A percentile compares a stretch with the other conserved stretches of the same genome.
Evolutionary conservation across 53 echinoderm and acorn worm species (phyloP).

Genomic region (Pentamera pediparva): DNA sequence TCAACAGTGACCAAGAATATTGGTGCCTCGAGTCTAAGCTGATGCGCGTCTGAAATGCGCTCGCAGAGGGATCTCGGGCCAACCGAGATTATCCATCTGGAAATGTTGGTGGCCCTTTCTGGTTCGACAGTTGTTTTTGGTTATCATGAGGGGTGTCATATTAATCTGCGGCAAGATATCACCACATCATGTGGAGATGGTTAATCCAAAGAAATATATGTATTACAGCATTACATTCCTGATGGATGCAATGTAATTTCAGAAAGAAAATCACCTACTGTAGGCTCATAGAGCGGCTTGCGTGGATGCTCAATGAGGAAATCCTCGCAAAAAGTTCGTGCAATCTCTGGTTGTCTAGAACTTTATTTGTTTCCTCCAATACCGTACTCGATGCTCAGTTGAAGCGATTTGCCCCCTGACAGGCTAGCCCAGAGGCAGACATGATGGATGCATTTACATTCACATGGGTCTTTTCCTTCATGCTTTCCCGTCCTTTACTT

Average conservation of each 20-base stretch:
- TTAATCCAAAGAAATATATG: slow-evolving; percentile 40
- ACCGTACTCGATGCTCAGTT: slow-evolving; percentile 43
- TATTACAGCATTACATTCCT: slow-evolving; percentile 53
- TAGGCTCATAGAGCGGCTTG: slow-evolving; percentile 32
- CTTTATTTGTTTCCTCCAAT: slow-evolving; percentile 56
- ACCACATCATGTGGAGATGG: slow-evolving; percentile 69
- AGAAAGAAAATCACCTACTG: slow-evolving; percentile 43
- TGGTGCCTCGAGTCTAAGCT: slow-evolving; percentile 43
- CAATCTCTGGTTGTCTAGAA: slow-evolving; percentile 7
- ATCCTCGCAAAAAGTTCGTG: slow-evolving; percentile 25
- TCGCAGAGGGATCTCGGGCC: slow-evolving; percentile 4
- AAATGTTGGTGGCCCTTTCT: slow-evolving; percentile 39
- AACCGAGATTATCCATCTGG: slow-evolving; percentile 48
- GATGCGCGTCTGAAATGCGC: slow-evolving; percentile 29
- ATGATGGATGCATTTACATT: slow-evolving; percentile 54
- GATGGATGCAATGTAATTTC: slow-evolving; percentile 37
- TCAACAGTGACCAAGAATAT: slow-evolving; percentile 31
- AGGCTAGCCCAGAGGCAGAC: slow-evolving; percentile 46
- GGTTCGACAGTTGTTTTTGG: slow-evolving; percentile 36
- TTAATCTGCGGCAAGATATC: slow-evolving; percentile 48
- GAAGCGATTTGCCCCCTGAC: slow-evolving; percentile 44
- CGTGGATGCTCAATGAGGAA: slow-evolving; percentile 47
- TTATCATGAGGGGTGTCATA: slow-evolving; percentile 22
- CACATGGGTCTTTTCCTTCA: slow-evolving; percentile 30
- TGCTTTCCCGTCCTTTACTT: slow-evolving; percentile 38